A percentile compares a stretch with the other conserved stretches of the same genome.
These are phyloP conservation scores for Ara ararauna DNA, from an alignment of 2,797 vertebrate species.

Conservation along the genomic window DNA sequence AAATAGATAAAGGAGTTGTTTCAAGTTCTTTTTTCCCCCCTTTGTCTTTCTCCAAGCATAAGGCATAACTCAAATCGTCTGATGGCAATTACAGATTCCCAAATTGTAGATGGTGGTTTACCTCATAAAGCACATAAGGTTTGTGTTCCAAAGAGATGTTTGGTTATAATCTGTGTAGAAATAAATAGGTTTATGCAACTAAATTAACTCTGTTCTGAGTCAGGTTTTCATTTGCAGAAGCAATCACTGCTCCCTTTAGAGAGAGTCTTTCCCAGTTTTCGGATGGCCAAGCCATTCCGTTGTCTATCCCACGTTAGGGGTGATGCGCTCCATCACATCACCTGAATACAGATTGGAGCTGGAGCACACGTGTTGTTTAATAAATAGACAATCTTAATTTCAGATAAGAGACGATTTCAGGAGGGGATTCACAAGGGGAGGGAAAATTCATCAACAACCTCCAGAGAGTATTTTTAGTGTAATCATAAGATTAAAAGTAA, in stretches of 20 bases:
- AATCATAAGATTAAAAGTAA: background rate
- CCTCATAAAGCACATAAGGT: background rate
- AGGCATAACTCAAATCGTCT: background rate
- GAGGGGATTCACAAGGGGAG: background rate
- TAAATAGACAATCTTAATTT: background rate
- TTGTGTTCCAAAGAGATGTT: background rate
- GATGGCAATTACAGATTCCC: background rate
- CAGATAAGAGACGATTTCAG: background rate
- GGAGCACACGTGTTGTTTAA: background rate
- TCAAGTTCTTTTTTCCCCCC: background rate
- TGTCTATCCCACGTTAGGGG: fast-evolving
- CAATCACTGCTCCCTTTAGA: background rate
- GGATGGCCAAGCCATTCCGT: background rate
- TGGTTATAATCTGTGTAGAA: background rate
- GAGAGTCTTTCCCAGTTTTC: background rate
- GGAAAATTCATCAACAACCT: background rate
- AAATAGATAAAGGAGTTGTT: conserved; percentile 11
- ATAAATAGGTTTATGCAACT: background rate
- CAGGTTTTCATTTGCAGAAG: background rate
- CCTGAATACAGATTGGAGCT: background rate
- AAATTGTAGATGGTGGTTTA: background rate
- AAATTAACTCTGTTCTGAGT: background rate
- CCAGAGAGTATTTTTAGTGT: background rate
- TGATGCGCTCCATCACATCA: background rate
- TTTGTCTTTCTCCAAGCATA: background rate